Evolutionary conservation across 2,113 vertebrate species (phyloP), one percentile per base, ranked within the genome.

Genomic region (Prionailurus bengalensis): DNA sequence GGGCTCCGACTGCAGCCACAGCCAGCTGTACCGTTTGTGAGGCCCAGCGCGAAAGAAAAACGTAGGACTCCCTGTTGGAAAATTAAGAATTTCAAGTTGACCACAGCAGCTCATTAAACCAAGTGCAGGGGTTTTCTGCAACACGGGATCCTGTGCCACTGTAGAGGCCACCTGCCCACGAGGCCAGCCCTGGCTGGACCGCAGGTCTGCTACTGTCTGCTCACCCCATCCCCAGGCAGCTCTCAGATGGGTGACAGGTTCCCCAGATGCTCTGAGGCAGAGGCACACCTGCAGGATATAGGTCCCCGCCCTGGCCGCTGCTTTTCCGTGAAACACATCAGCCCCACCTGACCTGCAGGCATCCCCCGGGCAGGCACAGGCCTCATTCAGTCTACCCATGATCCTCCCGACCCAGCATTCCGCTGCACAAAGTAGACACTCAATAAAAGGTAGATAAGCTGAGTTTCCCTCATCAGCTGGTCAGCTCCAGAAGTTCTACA

Each of bases 201-300:
- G 25, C 63, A 33, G 31, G 11, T 36, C n/a, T 29, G 45, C 61
- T 39, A 16, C 8, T 0, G 58, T 14, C 61, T 29, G 31, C 36
- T 92, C n/a, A 7, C 33, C 2, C 4, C 25, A 0, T 1, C 45
- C 51, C 71, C 36, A 96, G 5, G 19, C 36, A 12, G 51, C 36
- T 79, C 4, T 58, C n/a, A 1, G 7, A 61, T 1, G 23, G 29
- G 27, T 85, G 58, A 27, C 27, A 51, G 42, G 83, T 16, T 12
- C 45, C 9, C 42, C 16, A 8, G 55, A 51, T 19, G 16, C 10
- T 15, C 31, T 0, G 0, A 42, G 2, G 15, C 65, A 36, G n/a
- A 94, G 55, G 29, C 48, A 29, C 0, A 1, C 70, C 79, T 63
- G 25, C 15, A 58, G 78, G 79, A 61, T 12, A 17, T 12, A 17